These are phyloP conservation scores for Diplodus sargus DNA, from an alignment of 2,797 vertebrate species.

Conservation along the genomic window DNA sequence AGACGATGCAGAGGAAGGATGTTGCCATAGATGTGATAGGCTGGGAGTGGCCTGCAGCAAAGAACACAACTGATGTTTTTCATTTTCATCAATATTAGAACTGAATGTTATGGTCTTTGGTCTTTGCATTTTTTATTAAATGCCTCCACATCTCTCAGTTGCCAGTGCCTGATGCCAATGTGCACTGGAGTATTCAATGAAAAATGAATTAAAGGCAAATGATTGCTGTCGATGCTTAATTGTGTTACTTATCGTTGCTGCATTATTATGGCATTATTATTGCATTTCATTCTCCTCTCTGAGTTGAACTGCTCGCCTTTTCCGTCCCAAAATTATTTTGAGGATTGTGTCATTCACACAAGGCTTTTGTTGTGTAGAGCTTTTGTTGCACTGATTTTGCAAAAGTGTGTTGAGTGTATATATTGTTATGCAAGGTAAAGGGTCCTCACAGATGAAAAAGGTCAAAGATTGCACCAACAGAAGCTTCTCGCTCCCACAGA, in stretches of 20 bases:
- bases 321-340: background rate
- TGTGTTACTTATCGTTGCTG: background rate
- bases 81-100: conserved; percentile 42
- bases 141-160: conserved; percentile 10
- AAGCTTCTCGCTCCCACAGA: no score
- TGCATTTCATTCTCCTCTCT: background rate
- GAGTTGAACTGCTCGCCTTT: conserved; percentile 4
- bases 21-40: conserved; percentile 4
- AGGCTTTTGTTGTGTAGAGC: background rate
- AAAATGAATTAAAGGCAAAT: conserved; percentile 22
- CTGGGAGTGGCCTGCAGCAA: conserved; percentile 12
- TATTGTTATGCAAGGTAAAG: no score
- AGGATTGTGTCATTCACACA: background rate
- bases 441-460: no score
- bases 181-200: conserved; percentile 8
- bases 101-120: conserved; percentile 32
- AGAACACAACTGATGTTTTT: conserved; percentile 41
- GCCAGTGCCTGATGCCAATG: background rate
- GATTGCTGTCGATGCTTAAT: conserved; percentile 2
- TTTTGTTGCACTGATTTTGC: conserved; percentile 6
- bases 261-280: background rate
- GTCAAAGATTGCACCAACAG: no score
- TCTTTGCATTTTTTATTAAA: conserved; percentile 44
- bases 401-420: background rate
- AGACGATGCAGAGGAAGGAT: conserved; percentile 2